Evolutionary conservation across 2,888 invertebrate species (phyloP).

Genomic region (Sericinus montela): DNA sequence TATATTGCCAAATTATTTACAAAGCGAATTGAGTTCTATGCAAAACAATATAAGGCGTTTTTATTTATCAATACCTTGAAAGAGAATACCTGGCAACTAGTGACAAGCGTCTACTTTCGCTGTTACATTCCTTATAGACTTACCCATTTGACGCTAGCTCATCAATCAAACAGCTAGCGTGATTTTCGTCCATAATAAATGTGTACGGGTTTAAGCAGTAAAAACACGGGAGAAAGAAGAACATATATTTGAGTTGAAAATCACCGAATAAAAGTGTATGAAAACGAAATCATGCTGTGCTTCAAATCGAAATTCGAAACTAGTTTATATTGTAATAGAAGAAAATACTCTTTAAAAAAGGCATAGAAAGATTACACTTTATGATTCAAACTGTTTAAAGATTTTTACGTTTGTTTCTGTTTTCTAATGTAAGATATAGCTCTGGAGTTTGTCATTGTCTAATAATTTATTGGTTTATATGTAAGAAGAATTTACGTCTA

Average conservation of each 20-base stretch:
- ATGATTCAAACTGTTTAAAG: too few relatives aligned
- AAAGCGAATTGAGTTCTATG: slow-evolving; percentile 22
- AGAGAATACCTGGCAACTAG: slow-evolving; percentile 40
- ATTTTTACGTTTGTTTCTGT: too few relatives aligned
- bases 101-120: slow-evolving; percentile 59
- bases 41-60: slow-evolving; percentile 23
- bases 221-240: slow-evolving; percentile 67
- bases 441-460: too few relatives aligned
- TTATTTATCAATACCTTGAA: slow-evolving; percentile 15
- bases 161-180: slow-evolving; percentile 90
- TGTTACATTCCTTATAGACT: slow-evolving; percentile 67
- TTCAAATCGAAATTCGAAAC: slow-evolving; percentile 30
- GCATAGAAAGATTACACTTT: not conserved
- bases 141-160: slow-evolving; percentile 90
- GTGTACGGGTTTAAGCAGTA: slow-evolving; percentile 68
- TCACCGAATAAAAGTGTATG: slow-evolving; percentile 46
- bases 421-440: too few relatives aligned
- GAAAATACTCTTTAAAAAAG: slow-evolving; percentile 15
- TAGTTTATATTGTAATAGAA: slow-evolving; percentile 12
- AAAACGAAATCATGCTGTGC: slow-evolving; percentile 67
- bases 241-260: slow-evolving; percentile 59
- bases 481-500: too few relatives aligned
- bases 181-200: slow-evolving; percentile 58
- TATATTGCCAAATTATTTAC: not conserved
- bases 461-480: too few relatives aligned